Evolutionary conservation across 2,797 vertebrate genomes (phyloP), one percentile per base, ranked within the genome.

Genomic region (Threskiornis aethiopicus): DNA sequence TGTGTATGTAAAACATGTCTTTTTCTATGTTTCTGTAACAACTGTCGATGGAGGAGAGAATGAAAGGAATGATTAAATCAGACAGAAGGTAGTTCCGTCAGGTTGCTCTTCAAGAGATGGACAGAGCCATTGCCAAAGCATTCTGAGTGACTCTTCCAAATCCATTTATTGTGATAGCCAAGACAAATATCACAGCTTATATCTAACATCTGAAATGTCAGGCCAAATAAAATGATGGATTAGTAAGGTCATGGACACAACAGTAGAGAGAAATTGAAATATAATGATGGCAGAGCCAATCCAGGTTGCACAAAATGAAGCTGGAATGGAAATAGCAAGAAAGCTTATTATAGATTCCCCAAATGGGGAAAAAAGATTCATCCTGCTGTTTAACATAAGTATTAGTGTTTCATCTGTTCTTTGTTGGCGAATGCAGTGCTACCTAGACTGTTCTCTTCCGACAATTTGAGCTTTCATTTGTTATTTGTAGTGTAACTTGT

Each of bases 151-250:
- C 66, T 96, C 76, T 95, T 96, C 73, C 90, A 96, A 93, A 89
- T 58, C 33, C 20, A 15, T 96, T 95, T 95, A 81, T 84, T 97
- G 73, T 93, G 82, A 83, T 81, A 93, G 86, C 64, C 70, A 96
- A 97, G 87, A 96, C 64, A 97, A 98, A 97, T 91, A 97, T 82
- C 93, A 95, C 70, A 81, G 71, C 52, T 96, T 80, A 19, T 49
- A 96, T 78, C 89, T 93, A 95, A 94, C 69, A 90, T 96, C 89
- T 97, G 91, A 97, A 97, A 97, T 85, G 35, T 72, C 52, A 89
- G 39, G 19, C 46, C 81, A 97, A 90, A 97, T 76, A 93, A 97
- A 97, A 96, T 70, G 72, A 97, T 83, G 42, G 72, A 92, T 96
- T 96, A 96, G 78, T 95, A 97, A 96, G 35, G 37, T 78, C 91